phyloP scores from a whole-genome alignment of 2,888 invertebrate genomes.

The Ectemnius lituratus region DNA sequence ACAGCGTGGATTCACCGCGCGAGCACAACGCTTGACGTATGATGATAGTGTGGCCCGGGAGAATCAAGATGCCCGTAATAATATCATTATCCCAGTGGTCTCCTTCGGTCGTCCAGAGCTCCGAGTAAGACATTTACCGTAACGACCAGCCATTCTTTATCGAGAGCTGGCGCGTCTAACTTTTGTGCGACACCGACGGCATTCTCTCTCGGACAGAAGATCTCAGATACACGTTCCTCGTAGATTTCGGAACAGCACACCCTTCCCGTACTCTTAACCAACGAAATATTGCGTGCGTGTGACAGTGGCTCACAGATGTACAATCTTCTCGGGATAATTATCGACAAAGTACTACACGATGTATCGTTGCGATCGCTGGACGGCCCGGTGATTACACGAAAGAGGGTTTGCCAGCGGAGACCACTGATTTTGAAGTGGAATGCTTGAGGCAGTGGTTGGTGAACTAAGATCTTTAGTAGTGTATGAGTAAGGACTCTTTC shows the following conservation, averaged over 20 bases:
- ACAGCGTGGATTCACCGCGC: slow-evolving; percentile 66
- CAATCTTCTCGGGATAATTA: slow-evolving; percentile 5
- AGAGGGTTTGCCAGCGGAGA: not conserved
- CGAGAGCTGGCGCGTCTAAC: slow-evolving; percentile 58
- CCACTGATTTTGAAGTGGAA: not conserved
- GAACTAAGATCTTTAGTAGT: not conserved
- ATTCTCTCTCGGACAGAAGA: slow-evolving; percentile 32
- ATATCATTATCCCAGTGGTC: slow-evolving; percentile 77
- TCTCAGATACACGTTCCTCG: slow-evolving; percentile 32
- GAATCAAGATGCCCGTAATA: slow-evolving; percentile 77
- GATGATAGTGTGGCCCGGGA: slow-evolving; percentile 73
- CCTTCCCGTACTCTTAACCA: not conserved
- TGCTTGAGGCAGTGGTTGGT: too few relatives aligned
- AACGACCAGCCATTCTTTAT: slow-evolving; percentile 72
- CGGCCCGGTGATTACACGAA: not conserved
- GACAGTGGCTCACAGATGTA: not conserved
- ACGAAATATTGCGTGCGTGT: not conserved
- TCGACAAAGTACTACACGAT: slow-evolving; percentile 5
- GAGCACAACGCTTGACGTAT: slow-evolving; percentile 73
- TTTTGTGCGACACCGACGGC: slow-evolving; percentile 55
- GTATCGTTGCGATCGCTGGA: not conserved
- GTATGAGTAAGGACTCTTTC: too few relatives aligned
- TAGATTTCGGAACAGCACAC: slow-evolving; percentile 2
- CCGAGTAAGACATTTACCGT: slow-evolving; percentile 74
- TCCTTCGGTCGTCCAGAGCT: slow-evolving; percentile 64